Conservation (phyloP, 2,888 invertebrate genomes). For the Rotaria socialis region DNA sequence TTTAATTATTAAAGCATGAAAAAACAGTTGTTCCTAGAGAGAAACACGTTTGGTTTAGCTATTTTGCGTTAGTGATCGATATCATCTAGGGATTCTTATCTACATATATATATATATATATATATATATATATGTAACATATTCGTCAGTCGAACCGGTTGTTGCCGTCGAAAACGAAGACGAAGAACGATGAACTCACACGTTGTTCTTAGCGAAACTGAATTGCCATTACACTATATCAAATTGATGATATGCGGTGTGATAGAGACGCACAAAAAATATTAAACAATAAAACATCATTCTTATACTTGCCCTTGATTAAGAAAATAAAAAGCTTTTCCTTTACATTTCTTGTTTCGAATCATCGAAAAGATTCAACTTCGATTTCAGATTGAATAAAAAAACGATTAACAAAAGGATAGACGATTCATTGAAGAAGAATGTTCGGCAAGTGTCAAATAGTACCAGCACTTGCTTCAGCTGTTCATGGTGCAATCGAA, state of each 20-base stretch:
- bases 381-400: not conserved
- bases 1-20: too few species aligned
- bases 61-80: not conserved
- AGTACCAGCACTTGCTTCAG: conserved; percentile 17
- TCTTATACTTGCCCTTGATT: not conserved
- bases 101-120: not conserved
- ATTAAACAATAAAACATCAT: not conserved
- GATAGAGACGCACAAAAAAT: not conserved
- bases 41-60: too few species aligned
- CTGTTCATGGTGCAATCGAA: conserved; percentile 28
- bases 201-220: not conserved
- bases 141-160: not conserved
- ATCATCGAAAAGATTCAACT: not conserved
- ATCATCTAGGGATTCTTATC: not conserved
- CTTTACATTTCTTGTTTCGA: not conserved
- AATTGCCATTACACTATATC: not conserved
- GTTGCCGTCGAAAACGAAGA: not conserved
- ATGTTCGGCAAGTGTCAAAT: conserved; percentile 16
- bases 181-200: not conserved
- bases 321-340: not conserved
- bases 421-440: too few species aligned
- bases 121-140: too few species aligned
- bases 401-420: too few species aligned
- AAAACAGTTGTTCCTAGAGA: too few species aligned
- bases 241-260: not conserved